Base-by-base conservation (phyloP, 2,888 invertebrate genomes). In the Tethea ocularis region DNA sequence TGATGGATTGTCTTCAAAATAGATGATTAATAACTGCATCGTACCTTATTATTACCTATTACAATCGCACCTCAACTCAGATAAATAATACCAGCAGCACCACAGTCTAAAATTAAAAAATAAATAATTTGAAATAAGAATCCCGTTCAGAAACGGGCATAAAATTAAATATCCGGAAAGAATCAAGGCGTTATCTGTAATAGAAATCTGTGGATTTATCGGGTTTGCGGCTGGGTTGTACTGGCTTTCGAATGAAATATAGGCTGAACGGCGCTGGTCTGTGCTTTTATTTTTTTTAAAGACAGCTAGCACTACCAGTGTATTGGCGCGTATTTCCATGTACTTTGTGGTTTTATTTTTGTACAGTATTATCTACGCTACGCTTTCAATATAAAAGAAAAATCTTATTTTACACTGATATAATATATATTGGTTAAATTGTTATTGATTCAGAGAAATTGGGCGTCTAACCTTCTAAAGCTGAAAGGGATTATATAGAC, bases 151-250 rank as follows among this genome's bases (percentile, higher is more conserved):
- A 78, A 80, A 73, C 74, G 84, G 82, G 84, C 84, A 85, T 88
- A 87, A 89, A 89, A 89, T 89, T 89, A 89, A 89, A 91, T 88
- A 89, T 88, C 87, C 86, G 89, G 85, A 89, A 89, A 89, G 89
- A 89, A 87, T 88, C 87, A 86, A 79, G 77, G 80, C 82, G 82
- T 82, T 89, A 91, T 91, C 91, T 91, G 89, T 89, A 91, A 91
- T 91, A 90, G 89, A 86, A 90, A 91, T 91, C 91, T 88, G 78
- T 83, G 88, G 87, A 91, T 90, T 91, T 91, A 91, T 91, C 89
- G 90, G 83, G 79, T 83, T 83, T 83, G 87, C 78, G 84, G 88
- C 77, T 80, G 80, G 74, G 75, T 76, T 80, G 83, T 82, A 82
- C 83, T 78, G 83, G 84, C 69, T 83, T 76, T 75, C 78, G 80